Conservation (phyloP, 1,140 invertebrate genomes). For the Drosophila athabasca region DNA sequence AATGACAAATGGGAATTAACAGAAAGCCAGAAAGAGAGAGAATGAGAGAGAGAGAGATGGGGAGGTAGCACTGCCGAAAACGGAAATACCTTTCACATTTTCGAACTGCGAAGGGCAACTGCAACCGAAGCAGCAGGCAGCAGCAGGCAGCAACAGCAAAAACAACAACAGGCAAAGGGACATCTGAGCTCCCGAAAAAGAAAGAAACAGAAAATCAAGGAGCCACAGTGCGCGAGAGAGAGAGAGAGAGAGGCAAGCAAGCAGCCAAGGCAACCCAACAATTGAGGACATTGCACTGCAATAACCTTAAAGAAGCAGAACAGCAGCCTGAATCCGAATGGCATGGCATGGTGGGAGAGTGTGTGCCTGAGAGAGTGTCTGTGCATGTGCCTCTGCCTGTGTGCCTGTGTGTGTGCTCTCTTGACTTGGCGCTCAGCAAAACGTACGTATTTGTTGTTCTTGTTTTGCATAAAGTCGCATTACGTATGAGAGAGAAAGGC, state of each 20-base stretch:
- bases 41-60: slow-evolving; percentile 25
- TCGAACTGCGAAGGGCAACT: slow-evolving; percentile 62
- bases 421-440: slow-evolving; percentile 71
- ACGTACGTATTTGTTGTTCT: slow-evolving; percentile 2
- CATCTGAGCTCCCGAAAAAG: slow-evolving; percentile 69
- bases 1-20: slow-evolving; percentile 38
- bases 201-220: slow-evolving; percentile 21
- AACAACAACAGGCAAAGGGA: no score
- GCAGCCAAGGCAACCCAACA: slow-evolving; percentile 63
- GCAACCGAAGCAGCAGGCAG: slow-evolving; percentile 8
- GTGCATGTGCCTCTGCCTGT: background rate
- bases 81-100: slow-evolving; percentile 73
- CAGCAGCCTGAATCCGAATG: slow-evolving; percentile 4
- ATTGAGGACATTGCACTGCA: slow-evolving; percentile 79
- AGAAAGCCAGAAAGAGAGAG: background rate
- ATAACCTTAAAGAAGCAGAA: slow-evolving; percentile 76
- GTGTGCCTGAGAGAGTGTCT: slow-evolving; percentile 7
- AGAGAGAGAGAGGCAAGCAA: no score
- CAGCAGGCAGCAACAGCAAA: no score
- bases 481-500: background rate
- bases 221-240: no score
- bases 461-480: slow-evolving; percentile 59
- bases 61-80: slow-evolving; percentile 55
- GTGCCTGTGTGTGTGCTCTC: slow-evolving; percentile 21
- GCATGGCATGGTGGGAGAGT: slow-evolving; percentile 9